A percentile compares a stretch with the other conserved stretches of the same genome.
These are phyloP conservation scores for Chlorops oryzae DNA, from an alignment of 1,140 invertebrate species.

Conservation along the genomic window DNA sequence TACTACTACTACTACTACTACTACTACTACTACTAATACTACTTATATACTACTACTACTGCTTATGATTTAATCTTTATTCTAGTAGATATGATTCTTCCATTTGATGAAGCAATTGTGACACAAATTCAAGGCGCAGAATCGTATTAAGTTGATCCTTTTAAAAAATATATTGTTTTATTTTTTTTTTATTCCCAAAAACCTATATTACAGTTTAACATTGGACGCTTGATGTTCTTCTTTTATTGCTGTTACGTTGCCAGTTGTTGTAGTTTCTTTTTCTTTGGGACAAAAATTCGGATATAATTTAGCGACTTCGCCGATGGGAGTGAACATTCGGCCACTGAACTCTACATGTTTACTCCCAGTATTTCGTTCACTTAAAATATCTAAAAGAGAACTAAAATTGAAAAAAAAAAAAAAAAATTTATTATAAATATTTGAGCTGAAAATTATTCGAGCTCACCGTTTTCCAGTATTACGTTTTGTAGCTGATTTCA, in stretches of 20 bases:
- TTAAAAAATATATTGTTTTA: neutral
- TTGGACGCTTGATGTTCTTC: constrained; percentile 14
- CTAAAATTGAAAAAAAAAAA: constrained; percentile 39
- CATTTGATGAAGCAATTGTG: too few species aligned
- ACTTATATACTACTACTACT: too few species aligned
- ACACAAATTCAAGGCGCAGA: too few species aligned
- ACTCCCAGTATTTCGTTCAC: constrained; percentile 51
- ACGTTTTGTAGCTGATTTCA: constrained; percentile 48
- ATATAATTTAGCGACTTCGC: constrained; percentile 68
- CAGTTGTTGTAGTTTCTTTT: constrained; percentile 21
- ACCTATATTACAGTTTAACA: constrained; percentile 13
- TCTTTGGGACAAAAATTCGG: constrained; percentile 60
- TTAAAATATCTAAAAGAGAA: constrained; percentile 62
- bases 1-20: too few species aligned
- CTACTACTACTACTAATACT: too few species aligned
- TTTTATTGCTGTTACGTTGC: constrained; percentile 11
- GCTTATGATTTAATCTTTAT: too few species aligned
- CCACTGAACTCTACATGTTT: constrained; percentile 74
- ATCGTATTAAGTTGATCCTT: too few species aligned
- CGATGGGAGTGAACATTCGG: constrained; percentile 59
- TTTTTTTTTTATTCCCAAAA: constrained; percentile 2
- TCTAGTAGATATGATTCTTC: too few species aligned
- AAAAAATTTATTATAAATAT: neutral
- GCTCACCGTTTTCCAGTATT: constrained; percentile 39
- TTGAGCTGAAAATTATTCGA: too few species aligned